A percentile compares a stretch with the other conserved stretches of the same genome.
These are phyloP conservation scores for Crax fasciolata DNA, from an alignment of 2,797 vertebrate genomes.

Conservation along the genomic window DNA sequence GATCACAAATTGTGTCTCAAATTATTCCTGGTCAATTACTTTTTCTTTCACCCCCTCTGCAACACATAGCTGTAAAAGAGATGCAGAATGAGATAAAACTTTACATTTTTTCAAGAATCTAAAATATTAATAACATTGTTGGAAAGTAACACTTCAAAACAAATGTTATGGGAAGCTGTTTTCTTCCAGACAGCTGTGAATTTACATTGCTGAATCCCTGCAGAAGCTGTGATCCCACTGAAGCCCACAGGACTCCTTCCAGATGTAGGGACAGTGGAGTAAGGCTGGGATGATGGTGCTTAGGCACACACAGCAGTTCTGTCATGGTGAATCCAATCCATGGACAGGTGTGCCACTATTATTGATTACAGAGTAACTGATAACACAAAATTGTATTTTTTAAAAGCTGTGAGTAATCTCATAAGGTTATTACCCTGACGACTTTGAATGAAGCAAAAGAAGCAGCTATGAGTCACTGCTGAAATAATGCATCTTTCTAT, in stretches of 20 bases:
- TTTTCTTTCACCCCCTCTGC: accelerated
- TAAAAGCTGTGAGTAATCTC: neutral
- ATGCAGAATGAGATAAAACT: neutral
- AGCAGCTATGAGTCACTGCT: accelerated
- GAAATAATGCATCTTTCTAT: neutral
- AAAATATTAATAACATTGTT: neutral
- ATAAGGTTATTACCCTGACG: neutral
- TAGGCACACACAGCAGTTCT: neutral
- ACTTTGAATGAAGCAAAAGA: neutral
- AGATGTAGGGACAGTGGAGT: neutral
- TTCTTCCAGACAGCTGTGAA: neutral
- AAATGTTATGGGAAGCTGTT: neutral
- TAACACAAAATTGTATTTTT: neutral
- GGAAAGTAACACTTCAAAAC: neutral
- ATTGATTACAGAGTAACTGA: neutral
- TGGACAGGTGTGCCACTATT: neutral
- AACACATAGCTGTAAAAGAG: neutral
- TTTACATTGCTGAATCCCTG: neutral
- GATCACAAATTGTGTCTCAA: neutral
- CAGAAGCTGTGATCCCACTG: neutral
- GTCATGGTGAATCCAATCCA: neutral
- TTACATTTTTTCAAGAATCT: neutral
- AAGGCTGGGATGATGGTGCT: neutral
- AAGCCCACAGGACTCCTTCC: neutral
- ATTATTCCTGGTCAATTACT: neutral